Evolutionary conservation across 64 coral and sea anemone species (phyloP), one percentile per base, ranked within the genome.

Genomic region (Stichodactyla helianthus): DNA sequence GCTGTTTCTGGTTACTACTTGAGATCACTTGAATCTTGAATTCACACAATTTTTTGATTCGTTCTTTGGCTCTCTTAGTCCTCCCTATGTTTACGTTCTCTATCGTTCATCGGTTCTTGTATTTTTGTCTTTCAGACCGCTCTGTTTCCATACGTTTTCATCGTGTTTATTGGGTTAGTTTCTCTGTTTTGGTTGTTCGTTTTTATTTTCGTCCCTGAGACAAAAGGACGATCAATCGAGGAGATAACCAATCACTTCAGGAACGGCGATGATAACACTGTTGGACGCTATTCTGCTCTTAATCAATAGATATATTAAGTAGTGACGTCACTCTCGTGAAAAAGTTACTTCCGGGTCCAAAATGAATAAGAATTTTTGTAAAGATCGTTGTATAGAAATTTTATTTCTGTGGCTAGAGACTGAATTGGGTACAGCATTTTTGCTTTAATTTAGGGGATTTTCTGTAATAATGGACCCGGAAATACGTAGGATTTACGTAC

Each of bases 141-240:
- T 17, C 79, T 99, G 44, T 82, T 87, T 56, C 97, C 97, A 18
- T 99, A 89, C 82, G 91, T 90, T 7, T 99, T 99, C 76, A 13
- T 99, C 14, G 93, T 99, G n/a, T 99, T 95, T 52, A 86, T 99
- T 52, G 95, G 26, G 9, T 65, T 98, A 51, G 87, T 98, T 35
- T 84, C 82, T 6, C 5, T 89, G 27, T 92, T 91, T 62, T 95
- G 93, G 83, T 9, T 88, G 16, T 94, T 99, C 12, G 92, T 87
- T 3, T 91, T 86, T 7, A 44, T 90, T 76, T 86, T 83, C 18
- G 90, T 99, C 15, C 97, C 97, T 4, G 97, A 99, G 83, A 99
- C 97, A 1, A 99, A 99, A 86, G 97, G 97, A 59, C 94, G 82
- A 70, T 92, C 90, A 26, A 92, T 99, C 60, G 90, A 99, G 54